Percentiles rank a stretch among this genome's conserved stretches.
Evolutionary conservation across 2,113 vertebrate genomes (phyloP).

Genomic region (Chiloscyllium plagiosum): DNA sequence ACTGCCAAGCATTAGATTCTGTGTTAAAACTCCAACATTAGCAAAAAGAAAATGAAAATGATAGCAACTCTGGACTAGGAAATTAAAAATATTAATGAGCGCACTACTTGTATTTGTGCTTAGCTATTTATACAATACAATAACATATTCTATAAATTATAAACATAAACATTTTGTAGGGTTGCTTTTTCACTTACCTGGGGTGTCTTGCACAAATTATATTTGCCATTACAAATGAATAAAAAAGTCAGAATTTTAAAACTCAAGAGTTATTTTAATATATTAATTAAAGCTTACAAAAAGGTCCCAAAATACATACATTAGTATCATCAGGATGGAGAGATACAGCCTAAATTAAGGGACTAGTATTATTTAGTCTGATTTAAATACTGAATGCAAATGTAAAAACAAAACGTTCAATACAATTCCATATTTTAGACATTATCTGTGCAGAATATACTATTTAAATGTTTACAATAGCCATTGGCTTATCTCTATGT

Average conservation of each 20-base stretch:
- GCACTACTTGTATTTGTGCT: background rate
- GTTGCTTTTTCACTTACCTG: background rate
- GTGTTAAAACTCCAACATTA: background rate
- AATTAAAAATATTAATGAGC: background rate
- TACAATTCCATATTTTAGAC: background rate
- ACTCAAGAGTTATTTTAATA: background rate
- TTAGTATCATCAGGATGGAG: background rate
- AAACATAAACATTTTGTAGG: background rate
- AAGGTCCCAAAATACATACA: background rate
- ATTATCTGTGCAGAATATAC: background rate
- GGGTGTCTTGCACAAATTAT: background rate
- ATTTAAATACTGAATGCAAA: background rate
- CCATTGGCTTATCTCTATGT: background rate
- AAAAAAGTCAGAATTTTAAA: conserved; percentile 17
- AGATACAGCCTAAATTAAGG: background rate
- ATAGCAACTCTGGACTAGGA: background rate
- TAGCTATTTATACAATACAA: background rate
- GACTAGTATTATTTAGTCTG: background rate
- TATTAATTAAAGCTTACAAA: background rate
- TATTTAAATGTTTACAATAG: background rate
- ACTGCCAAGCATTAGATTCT: background rate
- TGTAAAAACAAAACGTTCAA: too few species aligned
- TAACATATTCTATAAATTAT: background rate
- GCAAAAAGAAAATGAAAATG: background rate
- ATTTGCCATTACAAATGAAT: background rate